Base-by-base conservation (phyloP, 2,797 vertebrate genomes). In the Margarornis squamiger region DNA sequence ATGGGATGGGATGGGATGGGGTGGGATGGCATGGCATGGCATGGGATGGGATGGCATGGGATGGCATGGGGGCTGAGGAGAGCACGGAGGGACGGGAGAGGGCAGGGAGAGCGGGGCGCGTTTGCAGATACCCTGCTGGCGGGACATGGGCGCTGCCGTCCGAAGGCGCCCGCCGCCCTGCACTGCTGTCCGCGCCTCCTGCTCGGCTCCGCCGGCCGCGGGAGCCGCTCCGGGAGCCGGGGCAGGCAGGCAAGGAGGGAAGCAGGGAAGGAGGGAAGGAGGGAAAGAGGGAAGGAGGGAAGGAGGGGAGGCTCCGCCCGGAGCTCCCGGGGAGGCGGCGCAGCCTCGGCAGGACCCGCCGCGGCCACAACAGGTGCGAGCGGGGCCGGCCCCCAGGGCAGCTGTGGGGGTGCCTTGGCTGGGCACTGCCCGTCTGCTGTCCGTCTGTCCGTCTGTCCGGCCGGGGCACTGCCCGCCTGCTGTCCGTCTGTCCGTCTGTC, bases 141-240 rank as follows among this genome's bases (percentile, higher is more conserved):
- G 95, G 91, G 96, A 96, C 97, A 97, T 97, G 94, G 46, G 93
- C 43, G 86, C 15, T 21, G 88, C 95, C 92, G 84, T 93, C 84
- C 85, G 70, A 67, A 86, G 14, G 79, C 80, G 45, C 72, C 70
- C 94, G 13, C 65, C 7, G 91, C 92, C 76, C 93, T 34, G 65
- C 57, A 88, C 19, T 20, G 82, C 94, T 77, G 41, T 43, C 62
- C 52, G 81, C 1, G 48, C 94, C 87, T 95, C 82, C 89, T 88
- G 65, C 66, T 74, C 1, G 88, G 65, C 66, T 74, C 1, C 90
- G 84, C 92, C 84, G 89, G n/a, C n/a, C n/a, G 29, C 38, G 38
- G 38, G 38, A 39, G 10, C 38, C 77, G 90, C 92, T 83, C 17
- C 10, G 41, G 86, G 76, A 94, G 61, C 52, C 92, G 93, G 72